These are phyloP conservation scores for Dinomys branickii DNA, from an alignment of 2,113 vertebrate genomes.

Conservation along the genomic window DNA sequence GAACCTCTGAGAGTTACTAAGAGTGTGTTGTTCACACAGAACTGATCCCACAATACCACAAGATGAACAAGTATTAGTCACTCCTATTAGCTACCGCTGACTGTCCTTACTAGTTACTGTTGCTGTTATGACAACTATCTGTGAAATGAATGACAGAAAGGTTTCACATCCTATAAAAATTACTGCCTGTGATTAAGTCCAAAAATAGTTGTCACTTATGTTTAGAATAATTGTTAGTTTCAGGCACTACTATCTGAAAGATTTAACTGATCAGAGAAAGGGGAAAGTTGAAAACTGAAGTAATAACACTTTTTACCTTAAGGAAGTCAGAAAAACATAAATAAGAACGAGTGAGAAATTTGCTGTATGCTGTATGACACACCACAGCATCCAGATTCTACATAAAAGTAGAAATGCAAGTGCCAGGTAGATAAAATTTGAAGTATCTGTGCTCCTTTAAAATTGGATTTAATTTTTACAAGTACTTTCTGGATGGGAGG, in stretches of 20 bases:
- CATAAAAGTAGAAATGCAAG: neutral
- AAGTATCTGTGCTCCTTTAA: neutral
- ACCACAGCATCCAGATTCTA: neutral
- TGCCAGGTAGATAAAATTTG: neutral
- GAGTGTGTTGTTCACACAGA: neutral
- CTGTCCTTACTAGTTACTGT: neutral
- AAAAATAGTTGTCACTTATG: neutral
- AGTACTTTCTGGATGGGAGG: neutral
- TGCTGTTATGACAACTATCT: neutral
- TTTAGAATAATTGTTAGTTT: neutral
- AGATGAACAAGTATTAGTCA: neutral
- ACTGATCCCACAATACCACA: neutral
- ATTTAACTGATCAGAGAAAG: neutral
- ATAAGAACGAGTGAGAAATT: neutral
- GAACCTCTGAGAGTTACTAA: neutral
- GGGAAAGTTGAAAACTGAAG: neutral
- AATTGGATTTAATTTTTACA: constrained; percentile 1
- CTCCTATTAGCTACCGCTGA: neutral
- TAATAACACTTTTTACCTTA: neutral
- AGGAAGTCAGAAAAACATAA: neutral
- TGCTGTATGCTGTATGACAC: neutral
- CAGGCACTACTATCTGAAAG: neutral
- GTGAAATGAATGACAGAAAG: neutral
- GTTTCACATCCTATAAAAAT: neutral
- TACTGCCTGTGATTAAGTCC: neutral